Base-by-base conservation (phyloP, 2,888 invertebrate genomes). In the Drosophila rellima region DNA sequence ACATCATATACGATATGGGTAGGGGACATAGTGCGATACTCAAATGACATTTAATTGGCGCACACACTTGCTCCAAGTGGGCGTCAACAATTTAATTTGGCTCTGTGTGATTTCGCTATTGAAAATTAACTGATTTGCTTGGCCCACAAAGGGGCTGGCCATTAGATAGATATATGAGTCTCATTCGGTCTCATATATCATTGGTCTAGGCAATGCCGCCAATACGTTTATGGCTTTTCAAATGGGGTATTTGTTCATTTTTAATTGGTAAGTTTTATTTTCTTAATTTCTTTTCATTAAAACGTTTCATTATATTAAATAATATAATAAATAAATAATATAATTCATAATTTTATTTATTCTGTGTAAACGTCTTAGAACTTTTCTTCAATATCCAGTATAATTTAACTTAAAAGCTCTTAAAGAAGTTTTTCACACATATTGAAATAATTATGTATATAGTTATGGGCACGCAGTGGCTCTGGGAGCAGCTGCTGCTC, bases 141-240 rank as follows among this genome's bases (percentile, higher is more conserved):
- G 52, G 67, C 40, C 23, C 23, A 10, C 37, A 40, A 26, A 40
- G 35, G 63, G 74, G 70, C 59, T n/a, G 57, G 47, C 26, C 51
- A 20, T 48, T 47, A 59, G 74, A 74, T 74, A 74, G n/a, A n/a
- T n/a, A n/a, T n/a, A n/a, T n/a, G n/a, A 74, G 74, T 29, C 29
- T 31, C 35, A 54, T 40, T n/a, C 33, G 42, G 26, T 20, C 31
- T 5, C 42, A 18, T 17, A 33, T 26, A 40, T 55, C 39, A 74
- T 74, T 74, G 74, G 74, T 52, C 60, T 23, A 42, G 17, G 3
- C 20, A 13, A 3, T 20, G 50, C 10, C 13, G 11, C n/a, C 18
- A 40, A 20, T 44, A 44, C 6, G 11, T 23, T 13, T 31, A 3
- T n/a, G 7, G n/a, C 40, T 39, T 17, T 39, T 11, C 0, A 17